phyloP scores from a whole-genome alignment of 2,113 vertebrate genomes.

The Brienomyrus longianalis region DNA sequence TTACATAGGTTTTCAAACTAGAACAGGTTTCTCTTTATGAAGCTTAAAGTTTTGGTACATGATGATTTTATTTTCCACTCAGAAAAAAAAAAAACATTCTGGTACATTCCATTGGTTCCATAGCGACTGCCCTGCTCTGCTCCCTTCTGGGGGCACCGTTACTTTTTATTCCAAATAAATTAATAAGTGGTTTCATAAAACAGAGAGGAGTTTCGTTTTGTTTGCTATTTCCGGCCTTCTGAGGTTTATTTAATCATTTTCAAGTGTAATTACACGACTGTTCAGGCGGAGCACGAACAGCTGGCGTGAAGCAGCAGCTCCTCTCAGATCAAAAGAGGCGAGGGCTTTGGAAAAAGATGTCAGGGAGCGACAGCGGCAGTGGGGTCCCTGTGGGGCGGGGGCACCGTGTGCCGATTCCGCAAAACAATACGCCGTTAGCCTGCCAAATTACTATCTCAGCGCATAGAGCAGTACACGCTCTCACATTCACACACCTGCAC shows the following conservation, averaged over 20 bases:
- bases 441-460: background rate
- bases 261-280: background rate
- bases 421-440: background rate
- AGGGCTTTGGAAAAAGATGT: background rate
- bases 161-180: background rate
- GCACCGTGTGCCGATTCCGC: background rate
- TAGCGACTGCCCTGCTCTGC: background rate
- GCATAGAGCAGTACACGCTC: background rate
- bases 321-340: conserved; percentile 5
- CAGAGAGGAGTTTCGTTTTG: background rate
- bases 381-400: background rate
- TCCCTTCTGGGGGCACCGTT: background rate
- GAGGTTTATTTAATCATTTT: conserved; percentile 11
- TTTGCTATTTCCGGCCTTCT: background rate
- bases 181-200: background rate
- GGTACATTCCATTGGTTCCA: background rate
- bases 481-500: background rate
- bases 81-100: background rate
- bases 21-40: background rate
- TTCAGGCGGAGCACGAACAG: background rate
- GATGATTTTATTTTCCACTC: conserved; percentile 12
- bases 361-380: background rate
- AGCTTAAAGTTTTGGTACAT: background rate
- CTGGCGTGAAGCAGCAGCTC: background rate
- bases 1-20: background rate